Base-by-base conservation (phyloP, 2,888 invertebrate species). In the Epistrophe eligans region DNA sequence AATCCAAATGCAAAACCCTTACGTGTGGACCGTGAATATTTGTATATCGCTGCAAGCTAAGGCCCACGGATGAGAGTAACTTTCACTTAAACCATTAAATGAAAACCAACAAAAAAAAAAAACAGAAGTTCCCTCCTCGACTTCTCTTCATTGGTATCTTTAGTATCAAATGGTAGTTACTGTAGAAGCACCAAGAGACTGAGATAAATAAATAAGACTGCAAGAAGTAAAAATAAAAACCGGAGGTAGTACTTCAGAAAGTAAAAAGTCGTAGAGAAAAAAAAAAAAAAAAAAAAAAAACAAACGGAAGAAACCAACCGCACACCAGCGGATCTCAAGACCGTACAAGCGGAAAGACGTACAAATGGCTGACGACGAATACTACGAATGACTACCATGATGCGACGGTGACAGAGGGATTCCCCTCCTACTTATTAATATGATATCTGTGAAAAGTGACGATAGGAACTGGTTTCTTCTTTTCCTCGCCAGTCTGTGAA, bases 61-160 rank as follows among this genome's bases (percentile, higher is more conserved):
- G 40, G 50, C 77, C 64, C 28, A 38, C 77, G 38, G 52, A 70
- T n/a, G 55, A 66, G 50, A 74, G 70, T 81, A 92, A 91, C 91
- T 91, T 91, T 91, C 91, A 91, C 91, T 91, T 90, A n/a, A 62
- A 89, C 24, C 89, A 88, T 89, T 89, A 89, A 90, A 89, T 89
- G 88, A 64, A 84, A 90, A 88, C 66, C 84, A 88, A 77, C 79
- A 79, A 84, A 85, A 55, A 55, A 24, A 24, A 24, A 24, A 24
- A 85, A 88, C 79, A 85, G 79, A 82, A 60, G 88, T 88, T 84
- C 71, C 79, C 77, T 79, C 35, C 57, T 88, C 80, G 58, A 66
- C 80, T 77, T 81, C 66, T 74, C 40, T 58, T 58, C 48, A 70
- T 45, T 70, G 40, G 40, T 45, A 13, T 43, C 48, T 45, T n/a